These are phyloP conservation scores for Dicerorhinus sumatrensis DNA, from an alignment of 2,113 vertebrate species.

Conservation along the genomic window DNA sequence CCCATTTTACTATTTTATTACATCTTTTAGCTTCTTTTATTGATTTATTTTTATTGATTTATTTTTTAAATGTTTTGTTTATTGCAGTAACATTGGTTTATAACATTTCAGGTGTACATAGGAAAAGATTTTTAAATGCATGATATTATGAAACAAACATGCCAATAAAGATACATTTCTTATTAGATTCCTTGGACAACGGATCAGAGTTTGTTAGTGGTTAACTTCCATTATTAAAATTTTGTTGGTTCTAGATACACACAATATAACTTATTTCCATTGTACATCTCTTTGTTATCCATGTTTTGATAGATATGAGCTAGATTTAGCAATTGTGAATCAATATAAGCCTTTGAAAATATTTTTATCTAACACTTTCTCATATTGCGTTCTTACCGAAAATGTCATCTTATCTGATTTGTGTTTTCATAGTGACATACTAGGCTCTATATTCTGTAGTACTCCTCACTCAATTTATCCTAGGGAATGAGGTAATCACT, in stretches of 20 bases:
- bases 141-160: neutral
- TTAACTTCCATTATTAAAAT: neutral
- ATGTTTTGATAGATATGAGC: slow-evolving; percentile 23
- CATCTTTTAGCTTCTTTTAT: neutral
- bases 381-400: neutral
- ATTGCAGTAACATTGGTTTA: no score
- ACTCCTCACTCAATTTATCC: neutral
- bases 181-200: neutral
- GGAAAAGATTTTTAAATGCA: slow-evolving; percentile 42
- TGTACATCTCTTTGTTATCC: neutral
- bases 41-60: no score
- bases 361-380: slow-evolving; percentile 34
- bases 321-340: slow-evolving; percentile 31
- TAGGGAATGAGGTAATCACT: neutral
- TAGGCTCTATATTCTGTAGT: neutral
- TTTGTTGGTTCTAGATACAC: neutral
- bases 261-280: neutral
- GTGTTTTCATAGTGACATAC: neutral
- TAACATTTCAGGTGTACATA: no score
- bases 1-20: neutral
- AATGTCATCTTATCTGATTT: neutral
- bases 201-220: slow-evolving; percentile 36
- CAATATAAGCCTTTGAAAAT: slow-evolving; percentile 55
- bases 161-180: neutral
- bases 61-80: no score